Evolutionary conservation across 2,888 invertebrate genomes (phyloP), one percentile per base, ranked within the genome.

Genomic region (Conus canariensis): DNA sequence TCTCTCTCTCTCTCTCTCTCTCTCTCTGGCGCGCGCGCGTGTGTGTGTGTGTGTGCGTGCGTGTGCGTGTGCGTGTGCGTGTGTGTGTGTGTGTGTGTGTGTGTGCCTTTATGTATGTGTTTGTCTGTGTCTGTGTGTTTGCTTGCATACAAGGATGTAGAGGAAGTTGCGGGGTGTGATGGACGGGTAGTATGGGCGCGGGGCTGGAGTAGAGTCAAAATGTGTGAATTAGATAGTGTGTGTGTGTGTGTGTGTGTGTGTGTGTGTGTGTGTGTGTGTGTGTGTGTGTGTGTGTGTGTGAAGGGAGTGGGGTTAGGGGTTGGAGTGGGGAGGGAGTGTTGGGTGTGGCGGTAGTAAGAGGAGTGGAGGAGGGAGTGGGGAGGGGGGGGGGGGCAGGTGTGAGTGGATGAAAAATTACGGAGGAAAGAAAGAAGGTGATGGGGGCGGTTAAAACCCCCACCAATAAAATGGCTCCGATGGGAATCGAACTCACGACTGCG

Each of bases 1-100:
- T 45, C 45, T 45, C 45, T 45, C 45, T 45, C 45, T 45, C 45
- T 45, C 45, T 45, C 45, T 45, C 45, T 45, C 45, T 45, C 45
- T 45, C 45, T 45, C 45, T 45, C 45, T 45, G 1, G 70, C n/a
- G 70, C 19, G 70, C 22, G 70, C 22, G 70, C n/a, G 70, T 22
- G 70, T 5, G 80, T 30, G 80, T 9, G 45, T 30, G 80, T 9
- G 80, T 80, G 80, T 45, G 80, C 45, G 45, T 45, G 30, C 45
- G 30, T 80, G 30, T 80, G 8, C 45, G 30, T 80, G 30, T 80
- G 30, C 45, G 30, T 80, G 80, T 30, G 45, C 9, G 80, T 30
- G 83, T 9, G 56, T 83, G 83, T 19, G 83, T 56, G 83, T 56
- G 83, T 83, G 83, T 56, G 83, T 83, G 83, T 14, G 83, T 83